These are phyloP conservation scores for Camelus dromedarius DNA, from an alignment of 2,113 vertebrate species.

Conservation along the genomic window DNA sequence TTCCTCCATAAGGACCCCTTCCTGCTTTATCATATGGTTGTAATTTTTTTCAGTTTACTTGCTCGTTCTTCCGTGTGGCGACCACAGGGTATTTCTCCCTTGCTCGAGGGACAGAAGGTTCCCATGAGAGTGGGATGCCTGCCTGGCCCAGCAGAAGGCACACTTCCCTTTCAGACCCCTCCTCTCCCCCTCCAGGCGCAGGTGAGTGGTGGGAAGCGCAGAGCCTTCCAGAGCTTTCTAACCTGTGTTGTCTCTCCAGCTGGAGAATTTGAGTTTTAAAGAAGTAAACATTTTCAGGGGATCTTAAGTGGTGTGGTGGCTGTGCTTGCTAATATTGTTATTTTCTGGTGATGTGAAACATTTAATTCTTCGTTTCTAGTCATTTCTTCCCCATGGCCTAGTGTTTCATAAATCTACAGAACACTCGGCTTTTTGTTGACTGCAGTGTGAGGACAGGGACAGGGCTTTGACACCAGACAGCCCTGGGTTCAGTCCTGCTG, in stretches of 20 bases:
- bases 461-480: background rate
- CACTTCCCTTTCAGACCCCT: background rate
- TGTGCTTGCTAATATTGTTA: background rate
- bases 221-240: background rate
- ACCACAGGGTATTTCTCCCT: slow-evolving; percentile 91
- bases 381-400: background rate
- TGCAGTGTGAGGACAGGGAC: background rate
- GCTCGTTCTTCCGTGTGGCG: slow-evolving; percentile 91
- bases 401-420: background rate
- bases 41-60: slow-evolving; percentile 92
- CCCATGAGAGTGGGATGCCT: slow-evolving; percentile 82
- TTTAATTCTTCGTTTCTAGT: background rate
- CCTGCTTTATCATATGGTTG: slow-evolving; percentile 93
- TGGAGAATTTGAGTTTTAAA: background rate
- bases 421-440: background rate
- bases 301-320: background rate
- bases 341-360: background rate
- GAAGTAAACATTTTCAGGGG: background rate
- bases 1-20: slow-evolving; percentile 90
- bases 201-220: background rate
- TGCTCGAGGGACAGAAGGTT: slow-evolving; percentile 87
- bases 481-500: background rate
- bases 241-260: background rate
- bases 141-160: background rate
- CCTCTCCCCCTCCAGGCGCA: background rate